Conservation (phyloP, 2,888 invertebrate genomes). For the Abscondita cerata region DNA sequence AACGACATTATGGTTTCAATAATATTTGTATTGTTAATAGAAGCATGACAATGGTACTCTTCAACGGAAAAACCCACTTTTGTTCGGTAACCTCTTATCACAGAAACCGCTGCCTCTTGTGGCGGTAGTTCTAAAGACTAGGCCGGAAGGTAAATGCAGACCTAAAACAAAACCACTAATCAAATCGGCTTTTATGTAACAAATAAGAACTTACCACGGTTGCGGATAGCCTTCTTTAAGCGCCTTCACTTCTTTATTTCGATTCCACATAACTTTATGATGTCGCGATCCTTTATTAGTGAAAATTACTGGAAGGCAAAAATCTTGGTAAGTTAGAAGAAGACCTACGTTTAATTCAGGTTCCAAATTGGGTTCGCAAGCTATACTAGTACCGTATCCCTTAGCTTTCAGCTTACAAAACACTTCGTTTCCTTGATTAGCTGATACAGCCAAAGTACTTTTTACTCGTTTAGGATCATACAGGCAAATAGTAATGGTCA, state of each 20-base stretch:
- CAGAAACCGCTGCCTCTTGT: conserved; percentile 58
- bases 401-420: conserved; percentile 63
- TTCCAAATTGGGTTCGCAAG: conserved; percentile 66
- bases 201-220: neutral
- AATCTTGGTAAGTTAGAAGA: conserved; percentile 66
- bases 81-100: conserved; percentile 57
- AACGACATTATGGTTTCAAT: conserved; percentile 63
- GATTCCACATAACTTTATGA: conserved; percentile 63
- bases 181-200: neutral
- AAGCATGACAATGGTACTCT: conserved; percentile 66
- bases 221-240: conserved; percentile 36
- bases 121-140: conserved; percentile 59
- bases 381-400: conserved; percentile 72
- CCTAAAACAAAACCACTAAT: conserved; percentile 52
- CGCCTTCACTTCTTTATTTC: conserved; percentile 42
- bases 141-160: conserved; percentile 62
- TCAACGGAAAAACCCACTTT: conserved; percentile 61
- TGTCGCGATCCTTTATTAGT: conserved; percentile 64
- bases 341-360: conserved; percentile 66
- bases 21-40: conserved; percentile 63
- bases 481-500: conserved; percentile 53
- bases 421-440: conserved; percentile 57
- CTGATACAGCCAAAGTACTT: conserved; percentile 50
- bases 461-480: conserved; percentile 52
- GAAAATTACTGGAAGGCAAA: conserved; percentile 59